Evolutionary conservation across 1,140 invertebrate genomes (phyloP).

Genomic region (Ooceraea biroi): DNA sequence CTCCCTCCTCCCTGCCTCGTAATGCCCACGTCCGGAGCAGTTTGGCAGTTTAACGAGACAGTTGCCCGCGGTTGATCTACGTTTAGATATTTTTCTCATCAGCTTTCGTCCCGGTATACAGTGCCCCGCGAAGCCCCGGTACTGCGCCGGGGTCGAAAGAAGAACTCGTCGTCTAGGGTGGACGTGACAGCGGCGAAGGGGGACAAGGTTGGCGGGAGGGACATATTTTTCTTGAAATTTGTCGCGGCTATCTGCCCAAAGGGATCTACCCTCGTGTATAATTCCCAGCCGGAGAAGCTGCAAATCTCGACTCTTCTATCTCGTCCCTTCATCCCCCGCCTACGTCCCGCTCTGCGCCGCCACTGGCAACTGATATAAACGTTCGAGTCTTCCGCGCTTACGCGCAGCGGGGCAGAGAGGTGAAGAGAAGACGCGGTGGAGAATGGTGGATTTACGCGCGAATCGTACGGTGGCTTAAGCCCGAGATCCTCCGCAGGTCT

Average conservation of each 20-base stretch:
- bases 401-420: constrained; percentile 35
- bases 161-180: constrained; percentile 50
- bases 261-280: constrained; percentile 85
- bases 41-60: constrained; percentile 80
- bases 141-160: constrained; percentile 20
- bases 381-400: constrained; percentile 76
- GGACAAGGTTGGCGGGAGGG: constrained; percentile 63
- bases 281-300: constrained; percentile 81
- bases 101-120: constrained; percentile 60
- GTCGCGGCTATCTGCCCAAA: constrained; percentile 82
- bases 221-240: constrained; percentile 86
- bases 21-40: constrained; percentile 72
- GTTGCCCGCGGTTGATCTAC: constrained; percentile 81
- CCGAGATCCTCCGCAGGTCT: constrained; percentile 16
- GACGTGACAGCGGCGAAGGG: constrained; percentile 55
- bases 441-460: constrained; percentile 29
- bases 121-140: constrained; percentile 23
- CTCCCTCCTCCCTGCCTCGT: constrained; percentile 51
- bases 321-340: constrained; percentile 44
- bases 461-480: constrained; percentile 52
- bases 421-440: too few relatives aligned
- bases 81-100: constrained; percentile 86
- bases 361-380: constrained; percentile 78
- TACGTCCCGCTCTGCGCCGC: constrained; percentile 6
- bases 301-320: constrained; percentile 79